phyloP scores from a whole-genome alignment of 1,140 invertebrate species.

The Heliothis virescens region DNA sequence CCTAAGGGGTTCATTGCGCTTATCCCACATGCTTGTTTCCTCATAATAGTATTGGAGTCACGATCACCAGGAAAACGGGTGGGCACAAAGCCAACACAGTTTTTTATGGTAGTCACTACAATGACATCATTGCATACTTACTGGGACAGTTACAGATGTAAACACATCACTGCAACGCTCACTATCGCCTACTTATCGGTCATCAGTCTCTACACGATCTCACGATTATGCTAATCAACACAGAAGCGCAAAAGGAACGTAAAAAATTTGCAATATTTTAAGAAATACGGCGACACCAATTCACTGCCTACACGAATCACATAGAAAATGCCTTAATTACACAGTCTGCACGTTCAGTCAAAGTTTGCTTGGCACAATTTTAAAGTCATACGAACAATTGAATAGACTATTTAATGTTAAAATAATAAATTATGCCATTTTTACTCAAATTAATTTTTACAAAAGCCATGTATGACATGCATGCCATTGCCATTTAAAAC shows the following conservation, averaged over 20 bases:
- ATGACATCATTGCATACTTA: constrained; percentile 86
- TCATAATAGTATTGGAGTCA: constrained; percentile 75
- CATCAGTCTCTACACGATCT: constrained; percentile 47
- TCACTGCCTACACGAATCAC: constrained; percentile 78
- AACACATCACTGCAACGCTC: constrained; percentile 79
- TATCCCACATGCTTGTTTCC: constrained; percentile 76
- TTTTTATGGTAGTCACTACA: constrained; percentile 82
- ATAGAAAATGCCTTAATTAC: constrained; percentile 58
- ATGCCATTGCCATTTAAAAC: constrained; percentile 82
- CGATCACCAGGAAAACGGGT: constrained; percentile 81
- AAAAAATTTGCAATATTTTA: constrained; percentile 63
- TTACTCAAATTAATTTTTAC: constrained; percentile 68
- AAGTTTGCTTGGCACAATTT: constrained; percentile 63
- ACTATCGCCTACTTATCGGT: constrained; percentile 54
- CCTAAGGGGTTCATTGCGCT: constrained; percentile 72
- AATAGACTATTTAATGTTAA: constrained; percentile 54
- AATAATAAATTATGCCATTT: constrained; percentile 72
- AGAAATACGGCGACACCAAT: constrained; percentile 72
- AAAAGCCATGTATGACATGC: constrained; percentile 80
- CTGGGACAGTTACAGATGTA: constrained; percentile 82
- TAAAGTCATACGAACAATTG: constrained; percentile 56
- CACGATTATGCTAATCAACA: constrained; percentile 57
- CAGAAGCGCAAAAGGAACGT: constrained; percentile 58
- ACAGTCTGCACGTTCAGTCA: constrained; percentile 56
- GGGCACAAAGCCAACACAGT: constrained; percentile 83